Conservation (phyloP, 2,113 vertebrate species). For the Oriolus oriolus region DNA sequence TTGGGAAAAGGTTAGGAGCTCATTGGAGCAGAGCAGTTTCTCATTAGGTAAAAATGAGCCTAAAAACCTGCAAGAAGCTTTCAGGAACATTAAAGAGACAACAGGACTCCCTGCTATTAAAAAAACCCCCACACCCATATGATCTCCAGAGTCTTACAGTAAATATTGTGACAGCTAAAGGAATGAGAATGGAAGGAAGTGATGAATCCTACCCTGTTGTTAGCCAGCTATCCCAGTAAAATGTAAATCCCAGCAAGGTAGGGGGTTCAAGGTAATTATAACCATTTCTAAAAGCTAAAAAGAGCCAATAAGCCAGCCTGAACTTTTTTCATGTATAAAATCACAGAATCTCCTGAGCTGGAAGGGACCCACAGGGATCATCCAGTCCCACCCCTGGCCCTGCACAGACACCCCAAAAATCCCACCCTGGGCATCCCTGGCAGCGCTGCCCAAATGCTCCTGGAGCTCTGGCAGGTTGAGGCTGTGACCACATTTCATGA, state of each 20-base stretch:
- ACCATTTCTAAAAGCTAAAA: neutral
- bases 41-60: neutral
- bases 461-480: neutral
- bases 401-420: neutral
- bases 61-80: neutral
- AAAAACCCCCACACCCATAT: accelerated
- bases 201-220: neutral
- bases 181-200: neutral
- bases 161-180: neutral
- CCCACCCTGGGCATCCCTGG: neutral
- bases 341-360: neutral
- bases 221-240: neutral
- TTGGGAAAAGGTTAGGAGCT: neutral
- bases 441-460: accelerated
- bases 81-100: neutral
- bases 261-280: neutral
- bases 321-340: neutral
- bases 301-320: neutral
- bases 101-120: neutral
- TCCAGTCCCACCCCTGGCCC: neutral
- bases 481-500: neutral
- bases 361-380: neutral
- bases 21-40: neutral
- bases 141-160: neutral
- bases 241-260: neutral